Evolutionary conservation across 1,140 invertebrate species (phyloP), one percentile per base, ranked within the genome.

Genomic region (Zaprionus ornatus): DNA sequence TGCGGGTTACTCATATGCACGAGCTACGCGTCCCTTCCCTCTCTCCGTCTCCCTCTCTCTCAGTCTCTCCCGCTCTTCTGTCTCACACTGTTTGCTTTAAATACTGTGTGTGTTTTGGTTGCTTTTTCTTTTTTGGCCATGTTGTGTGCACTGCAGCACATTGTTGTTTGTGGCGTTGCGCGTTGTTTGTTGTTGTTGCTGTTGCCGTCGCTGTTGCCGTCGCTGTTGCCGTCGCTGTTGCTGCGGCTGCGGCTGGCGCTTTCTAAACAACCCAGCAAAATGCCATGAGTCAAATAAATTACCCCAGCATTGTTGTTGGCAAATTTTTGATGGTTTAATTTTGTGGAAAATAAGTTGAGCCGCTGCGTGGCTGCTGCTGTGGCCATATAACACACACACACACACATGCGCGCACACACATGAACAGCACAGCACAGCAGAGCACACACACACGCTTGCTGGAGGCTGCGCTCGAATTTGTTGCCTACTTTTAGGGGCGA

Each of bases 301-400:
- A 88, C 86, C 81, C 85, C 86, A 63, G 70, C 85, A 88, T 88
- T 88, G 85, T 88, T 88, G 85, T 88, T 88, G 85, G 85, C 81
- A 88, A 88, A 88, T 88, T 88, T 88, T 88, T 88, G 85, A 88
- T 90, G 85, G 85, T 88, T 88, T 88, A 88, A 88, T 88, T 88
- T 88, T 88, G 85, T 88, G 85, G 85, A 88, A 88, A 88, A 88
- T 88, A 88, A 88, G 85, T 88, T 88, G 80, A 88, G 85, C 84
- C 85, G 85, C 85, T 88, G 78, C 85, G 84, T 86, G 85, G 80
- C 80, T 88, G 77, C 80, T 90, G 85, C 56, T 86, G 83, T 69
- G 84, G 57, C 84, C 81, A 71, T 87, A 84, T 75, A 90, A 59
- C 70, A 77, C 65, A 85, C 74, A 83, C 67, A 60, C 64, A 74